Base-by-base conservation (phyloP, 2,888 invertebrate genomes). In the Malacosoma neustria region DNA sequence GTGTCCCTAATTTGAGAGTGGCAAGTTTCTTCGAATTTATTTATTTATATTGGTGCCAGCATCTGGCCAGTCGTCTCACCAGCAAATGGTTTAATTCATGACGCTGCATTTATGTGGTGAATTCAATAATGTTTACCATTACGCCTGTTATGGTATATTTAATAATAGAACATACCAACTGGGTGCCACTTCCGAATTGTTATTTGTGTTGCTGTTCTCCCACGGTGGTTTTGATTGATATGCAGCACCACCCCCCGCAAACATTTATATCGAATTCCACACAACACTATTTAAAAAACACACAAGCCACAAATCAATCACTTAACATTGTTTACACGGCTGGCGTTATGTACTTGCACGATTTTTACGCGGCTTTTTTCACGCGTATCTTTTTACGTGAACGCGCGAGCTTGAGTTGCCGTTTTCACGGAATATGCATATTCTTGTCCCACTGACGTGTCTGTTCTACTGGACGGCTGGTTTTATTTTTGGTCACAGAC, bases 181-280 rank as follows among this genome's bases (percentile, higher is more conserved):
- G 29, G 54, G 61, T 6, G 59, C 44, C 7, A 58, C 46, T 47
- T 67, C 65, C 2, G 54, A 36, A 39, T 47, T 54, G 1, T 51
- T 47, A 34, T 45, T 49, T 7, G 43, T 36, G 38, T 51, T 60
- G 35, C 51, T 43, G 45, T 48, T 60, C 49, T 68, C 67, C 67
- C 67, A 67, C 13, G 67, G 68, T 38, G 68, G 68, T 41, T 67
- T 68, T 13, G 67, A 65, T 47, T 64, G 68, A 37, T 67, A 67
- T 6, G 66, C 68, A 15, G 68, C 66, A 15, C 67, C 68, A 13
- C 68, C 67, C 2, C 68, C 68, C 43, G 81, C 81, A 42, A 82
- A 81, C 82, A 82, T 82, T 47, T 57, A 60, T 46, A 38, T 48
- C 14, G 43, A 36, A 29, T 45, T 41, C 37, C 30, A 41, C 36